phyloP scores from a whole-genome alignment of 2,888 invertebrate genomes.

The Eumerus sabulonum region DNA sequence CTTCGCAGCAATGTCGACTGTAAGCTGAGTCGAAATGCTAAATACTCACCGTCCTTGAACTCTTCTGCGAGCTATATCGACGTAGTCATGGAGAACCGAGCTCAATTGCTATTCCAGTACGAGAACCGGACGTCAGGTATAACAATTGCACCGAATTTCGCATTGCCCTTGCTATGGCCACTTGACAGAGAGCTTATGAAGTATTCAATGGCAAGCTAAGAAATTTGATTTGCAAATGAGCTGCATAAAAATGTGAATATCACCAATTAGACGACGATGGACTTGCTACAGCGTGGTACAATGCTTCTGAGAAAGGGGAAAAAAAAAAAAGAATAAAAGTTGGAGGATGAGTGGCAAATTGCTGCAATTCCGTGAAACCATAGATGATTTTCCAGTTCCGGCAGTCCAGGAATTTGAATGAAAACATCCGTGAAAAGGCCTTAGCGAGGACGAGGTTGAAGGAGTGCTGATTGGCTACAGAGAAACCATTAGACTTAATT shows the following conservation, averaged over 20 bases:
- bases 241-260: constrained; percentile 21
- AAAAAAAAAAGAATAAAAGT: not conserved
- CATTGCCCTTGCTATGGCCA: no score
- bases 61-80: no score
- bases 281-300: constrained; percentile 14
- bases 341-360: constrained; percentile 5
- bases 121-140: no score
- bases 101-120: no score
- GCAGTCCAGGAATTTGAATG: no score
- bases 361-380: constrained; percentile 17
- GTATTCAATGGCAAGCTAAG: constrained; percentile 25
- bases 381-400: no score
- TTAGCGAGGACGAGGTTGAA: not conserved
- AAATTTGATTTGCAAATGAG: constrained; percentile 50
- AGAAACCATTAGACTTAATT: not conserved
- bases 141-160: no score
- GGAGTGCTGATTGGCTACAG: not conserved
- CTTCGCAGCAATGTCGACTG: no score
- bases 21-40: no score
- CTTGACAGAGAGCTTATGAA: no score
- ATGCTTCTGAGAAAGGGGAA: not conserved
- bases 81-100: no score
- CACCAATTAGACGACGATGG: constrained; percentile 13
- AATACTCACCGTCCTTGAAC: no score
- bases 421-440: not conserved